phyloP scores from a whole-genome alignment of 2,797 vertebrate genomes.

The Diplodus puntazzo region DNA sequence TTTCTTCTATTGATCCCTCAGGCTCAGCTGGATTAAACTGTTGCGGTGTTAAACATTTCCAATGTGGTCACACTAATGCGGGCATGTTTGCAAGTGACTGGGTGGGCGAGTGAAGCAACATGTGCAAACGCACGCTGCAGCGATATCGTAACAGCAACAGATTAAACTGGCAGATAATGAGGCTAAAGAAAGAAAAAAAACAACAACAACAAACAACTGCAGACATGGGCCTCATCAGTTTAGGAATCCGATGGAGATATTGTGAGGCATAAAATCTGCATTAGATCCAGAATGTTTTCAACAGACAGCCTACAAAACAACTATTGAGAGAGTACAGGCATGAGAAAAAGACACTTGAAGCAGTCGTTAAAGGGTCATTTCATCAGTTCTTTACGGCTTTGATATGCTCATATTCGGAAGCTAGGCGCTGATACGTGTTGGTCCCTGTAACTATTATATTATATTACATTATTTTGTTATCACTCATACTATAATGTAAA shows the following conservation, averaged over 20 bases:
- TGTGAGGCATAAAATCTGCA: neutral
- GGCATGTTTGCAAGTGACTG: conserved; percentile 21
- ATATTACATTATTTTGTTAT: too few species aligned
- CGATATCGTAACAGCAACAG: conserved; percentile 12
- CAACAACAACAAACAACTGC: neutral
- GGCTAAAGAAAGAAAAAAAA: neutral
- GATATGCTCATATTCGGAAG: too few species aligned
- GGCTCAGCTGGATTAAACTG: conserved; percentile 62
- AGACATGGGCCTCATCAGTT: neutral
- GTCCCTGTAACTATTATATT: too few species aligned
- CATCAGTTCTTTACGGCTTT: conserved; percentile 11
- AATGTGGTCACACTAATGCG: conserved; percentile 21
- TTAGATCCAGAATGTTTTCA: neutral
- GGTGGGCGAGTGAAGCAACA: conserved; percentile 15
- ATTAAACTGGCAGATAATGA: conserved; percentile 16
- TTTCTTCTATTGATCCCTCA: conserved; percentile 66
- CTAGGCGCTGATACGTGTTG: too few species aligned
- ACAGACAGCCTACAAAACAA: conserved; percentile 10
- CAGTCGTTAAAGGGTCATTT: conserved; percentile 17
- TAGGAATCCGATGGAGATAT: conserved; percentile 5
- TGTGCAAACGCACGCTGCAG: conserved; percentile 24
- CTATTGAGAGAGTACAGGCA: neutral
- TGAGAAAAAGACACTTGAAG: conserved; percentile 16
- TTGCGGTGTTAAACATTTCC: conserved; percentile 52
- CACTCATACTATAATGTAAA: too few species aligned